phyloP scores from a whole-genome alignment of 2,888 invertebrate species.

The Drosophila birchii region DNA sequence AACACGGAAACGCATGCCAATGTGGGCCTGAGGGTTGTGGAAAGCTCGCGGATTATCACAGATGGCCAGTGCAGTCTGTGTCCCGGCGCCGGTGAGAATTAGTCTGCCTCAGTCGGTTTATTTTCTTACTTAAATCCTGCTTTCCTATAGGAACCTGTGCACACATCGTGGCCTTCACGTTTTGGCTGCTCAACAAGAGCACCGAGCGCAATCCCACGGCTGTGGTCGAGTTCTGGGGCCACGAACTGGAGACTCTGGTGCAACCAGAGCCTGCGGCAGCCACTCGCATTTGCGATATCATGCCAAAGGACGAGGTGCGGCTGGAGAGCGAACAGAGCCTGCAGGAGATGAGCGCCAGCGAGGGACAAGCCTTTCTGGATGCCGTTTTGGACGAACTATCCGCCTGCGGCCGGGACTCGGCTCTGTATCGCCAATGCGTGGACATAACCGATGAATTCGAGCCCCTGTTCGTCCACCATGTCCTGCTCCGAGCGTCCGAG shows the following conservation, averaged over 20 bases:
- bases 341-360: conserved; percentile 61
- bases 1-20: conserved; percentile 72
- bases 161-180: conserved; percentile 81
- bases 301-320: conserved; percentile 74
- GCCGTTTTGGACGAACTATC: conserved; percentile 82
- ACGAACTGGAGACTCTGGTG: conserved; percentile 74
- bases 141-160: conserved; percentile 70
- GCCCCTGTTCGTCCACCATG: conserved; percentile 82
- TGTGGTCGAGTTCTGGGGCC: conserved; percentile 81
- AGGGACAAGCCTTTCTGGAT: conserved; percentile 77
- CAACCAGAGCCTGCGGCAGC: conserved; percentile 68
- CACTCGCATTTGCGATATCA: conserved; percentile 78
- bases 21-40: conserved; percentile 73
- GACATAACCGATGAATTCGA: conserved; percentile 83
- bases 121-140: background rate
- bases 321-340: conserved; percentile 74
- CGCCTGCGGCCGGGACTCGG: conserved; percentile 78
- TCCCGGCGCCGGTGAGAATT: conserved; percentile 54
- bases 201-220: conserved; percentile 64
- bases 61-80: conserved; percentile 79
- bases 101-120: too few relatives aligned
- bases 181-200: conserved; percentile 82
- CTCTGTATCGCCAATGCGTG: conserved; percentile 82
- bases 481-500: conserved; percentile 78
- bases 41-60: conserved; percentile 63